A percentile compares a stretch with the other conserved stretches of the same genome.
These are phyloP conservation scores for Nomada fucata DNA, from an alignment of 2,888 invertebrate genomes.

Conservation along the genomic window DNA sequence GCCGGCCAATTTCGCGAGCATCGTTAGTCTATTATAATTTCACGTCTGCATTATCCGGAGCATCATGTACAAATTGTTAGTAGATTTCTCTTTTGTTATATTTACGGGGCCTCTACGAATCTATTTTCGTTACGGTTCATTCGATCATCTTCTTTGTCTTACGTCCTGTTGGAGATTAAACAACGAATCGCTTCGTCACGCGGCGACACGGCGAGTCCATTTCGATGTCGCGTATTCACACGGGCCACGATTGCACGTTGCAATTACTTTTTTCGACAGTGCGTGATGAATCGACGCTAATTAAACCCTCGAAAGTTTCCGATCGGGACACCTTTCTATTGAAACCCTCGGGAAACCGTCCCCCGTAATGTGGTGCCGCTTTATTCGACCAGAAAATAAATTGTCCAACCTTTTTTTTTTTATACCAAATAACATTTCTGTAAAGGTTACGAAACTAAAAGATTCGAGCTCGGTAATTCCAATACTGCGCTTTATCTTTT, in stretches of 20 bases:
- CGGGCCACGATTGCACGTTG: conserved; percentile 10
- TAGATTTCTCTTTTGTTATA: neutral
- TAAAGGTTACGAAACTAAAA: neutral
- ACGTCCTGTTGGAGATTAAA: neutral
- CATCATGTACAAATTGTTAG: neutral
- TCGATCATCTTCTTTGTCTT: neutral
- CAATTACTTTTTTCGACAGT: conserved; percentile 42
- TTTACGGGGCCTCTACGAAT: neutral
- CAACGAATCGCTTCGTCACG: neutral
- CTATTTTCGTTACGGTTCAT: neutral
- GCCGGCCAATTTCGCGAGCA: neutral
- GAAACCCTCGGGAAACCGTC: neutral
- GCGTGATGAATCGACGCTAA: conserved; percentile 55
- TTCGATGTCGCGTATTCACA: conserved; percentile 11
- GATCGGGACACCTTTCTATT: conserved; percentile 53
- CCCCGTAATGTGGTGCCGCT: neutral
- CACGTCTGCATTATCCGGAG: neutral
- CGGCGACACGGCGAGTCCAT: conserved; percentile 1
- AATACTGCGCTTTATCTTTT: neutral
- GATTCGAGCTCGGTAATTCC: neutral
- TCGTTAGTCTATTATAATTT: neutral
- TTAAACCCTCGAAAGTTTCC: conserved; percentile 46
- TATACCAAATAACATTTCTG: neutral
- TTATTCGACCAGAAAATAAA: conserved; percentile 27
- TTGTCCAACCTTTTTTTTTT: conserved; percentile 2